Evolutionary conservation across 1,140 invertebrate species (phyloP), one percentile per base, ranked within the genome.

Genomic region (Aphidius ervi): DNA sequence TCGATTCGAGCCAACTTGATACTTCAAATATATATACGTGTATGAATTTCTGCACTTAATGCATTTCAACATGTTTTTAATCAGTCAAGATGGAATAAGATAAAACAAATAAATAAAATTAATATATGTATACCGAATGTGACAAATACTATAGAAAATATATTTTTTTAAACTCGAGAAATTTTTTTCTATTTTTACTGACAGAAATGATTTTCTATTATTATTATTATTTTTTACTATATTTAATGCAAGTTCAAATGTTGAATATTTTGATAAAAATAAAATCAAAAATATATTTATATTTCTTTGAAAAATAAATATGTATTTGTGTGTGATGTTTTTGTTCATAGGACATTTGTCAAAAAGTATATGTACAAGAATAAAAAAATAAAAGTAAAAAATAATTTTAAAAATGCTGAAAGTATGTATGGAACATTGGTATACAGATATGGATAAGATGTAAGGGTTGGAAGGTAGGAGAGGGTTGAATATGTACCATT

Each of bases 1-100:
- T 72, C 70, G 70, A 72, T 70, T 68, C 69, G 59, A 54, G 63
- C 58, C 56, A 62, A 31, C 31, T 39, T 47, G 52, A 8, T 46
- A 43, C n/a, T 41, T 45, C 7, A 39, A 57, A 9, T 39, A 37
- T 42, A 31, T 43, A 20, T 7, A 47, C 46, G 55, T 43, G 4
- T 31, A 31, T 31, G 2, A 31, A 31, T 31, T 31, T 31, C 41
- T 57, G 46, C 48, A 48, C 47, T 50, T 62, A 62, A 57, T 57
- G 60, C 60, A 62, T 57, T 56, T 43, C 20, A 9, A 45, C 42
- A 49, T 52, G 55, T 43, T 56, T 45, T 16, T 16, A 56, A 50
- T 16, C 43, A 42, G 37, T 6, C 46, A n/a, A 23, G 46, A 40
- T 9, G 1, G 1, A 31, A 31, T 31, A 31, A 31, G 23, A 31